Base-by-base conservation (phyloP, 2,113 vertebrate species). In the Dasyornis broadbenti region DNA sequence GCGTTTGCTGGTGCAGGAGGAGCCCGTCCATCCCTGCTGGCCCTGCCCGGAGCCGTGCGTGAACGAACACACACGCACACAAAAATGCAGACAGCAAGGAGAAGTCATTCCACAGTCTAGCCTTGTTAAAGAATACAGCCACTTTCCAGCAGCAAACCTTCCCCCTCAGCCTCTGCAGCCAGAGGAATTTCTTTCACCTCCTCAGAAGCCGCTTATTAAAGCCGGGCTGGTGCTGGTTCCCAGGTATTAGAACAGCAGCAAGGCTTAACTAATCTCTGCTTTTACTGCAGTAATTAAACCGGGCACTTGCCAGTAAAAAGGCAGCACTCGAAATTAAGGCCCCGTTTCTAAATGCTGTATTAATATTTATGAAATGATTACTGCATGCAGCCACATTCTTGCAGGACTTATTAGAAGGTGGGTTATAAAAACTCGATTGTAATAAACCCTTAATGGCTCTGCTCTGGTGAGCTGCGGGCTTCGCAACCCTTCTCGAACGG, bases 291-390 rank as follows among this genome's bases (percentile, higher is more conserved):
- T 95, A 96, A 97, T 98, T 98, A 98, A 98, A 97, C 85, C 45
- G 15, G 89, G 82, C 95, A 96, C 96, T 97, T 96, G 97, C 96
- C 97, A 98, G 97, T 98, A 97, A 98, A 98, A 97, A 98, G 81
- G 72, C 81, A 97, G 96, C 90, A 90, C 97, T 98, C 96, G 96
- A 97, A 97, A 97, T 97, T 94, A 93, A 95, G 93, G 89, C 89
- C 93, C 83, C 57, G 7, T 96, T 95, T 96, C 96, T 97, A 96
- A 94, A 95, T 97, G 96, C 86, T 97, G 89, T 86, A 94, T 97
- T 97, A 95, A 97, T 98, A 97, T 97, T 97, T 97, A 96, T 96
- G 96, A 97, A 98, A 97, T 95, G 92, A 96, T 96, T 95, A 95
- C 37, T 90, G 93, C 92, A 96, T 93, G 89, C 96, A 96, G 97